Conservation (phyloP, 2,888 invertebrate species). For the Leptogaster cylindrica region DNA sequence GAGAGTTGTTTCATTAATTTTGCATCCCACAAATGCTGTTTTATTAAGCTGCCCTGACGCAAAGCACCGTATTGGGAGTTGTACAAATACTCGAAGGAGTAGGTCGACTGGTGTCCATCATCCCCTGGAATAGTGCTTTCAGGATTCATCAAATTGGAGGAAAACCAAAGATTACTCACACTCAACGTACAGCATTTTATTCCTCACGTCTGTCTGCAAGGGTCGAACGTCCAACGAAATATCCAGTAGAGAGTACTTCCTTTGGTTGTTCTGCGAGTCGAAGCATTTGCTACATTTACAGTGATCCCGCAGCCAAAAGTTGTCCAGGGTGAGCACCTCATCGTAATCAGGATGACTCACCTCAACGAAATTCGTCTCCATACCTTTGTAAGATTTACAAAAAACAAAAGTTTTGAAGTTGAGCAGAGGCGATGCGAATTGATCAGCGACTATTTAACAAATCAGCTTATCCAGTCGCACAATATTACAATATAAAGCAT, state of each 20-base stretch:
- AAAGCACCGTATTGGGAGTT: constrained; percentile 48
- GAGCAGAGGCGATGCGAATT: neutral
- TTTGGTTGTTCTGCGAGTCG: constrained; percentile 67
- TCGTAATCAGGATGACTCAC: constrained; percentile 40
- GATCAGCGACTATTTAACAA: neutral
- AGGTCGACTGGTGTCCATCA: constrained; percentile 66
- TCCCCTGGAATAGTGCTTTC: constrained; percentile 62
- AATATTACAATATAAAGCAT: neutral
- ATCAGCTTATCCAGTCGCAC: neutral
- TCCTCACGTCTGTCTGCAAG: constrained; percentile 54
- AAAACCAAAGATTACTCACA: constrained; percentile 63
- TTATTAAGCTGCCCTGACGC: constrained; percentile 48
- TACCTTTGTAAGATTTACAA: no score
- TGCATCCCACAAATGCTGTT: constrained; percentile 65
- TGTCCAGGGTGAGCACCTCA: constrained; percentile 51
- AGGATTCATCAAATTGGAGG: constrained; percentile 43
- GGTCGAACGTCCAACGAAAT: constrained; percentile 64
- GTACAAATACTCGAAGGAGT: constrained; percentile 63
- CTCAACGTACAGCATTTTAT: constrained; percentile 60
- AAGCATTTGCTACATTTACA: constrained; percentile 68
- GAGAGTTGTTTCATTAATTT: constrained; percentile 58
- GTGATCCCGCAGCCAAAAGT: constrained; percentile 62
- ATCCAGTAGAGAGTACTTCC: constrained; percentile 66
- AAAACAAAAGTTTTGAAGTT: no score
- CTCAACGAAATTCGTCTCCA: constrained; percentile 38